phyloP scores from a whole-genome alignment of 2,113 vertebrate genomes.

The Regulus satrapa region DNA sequence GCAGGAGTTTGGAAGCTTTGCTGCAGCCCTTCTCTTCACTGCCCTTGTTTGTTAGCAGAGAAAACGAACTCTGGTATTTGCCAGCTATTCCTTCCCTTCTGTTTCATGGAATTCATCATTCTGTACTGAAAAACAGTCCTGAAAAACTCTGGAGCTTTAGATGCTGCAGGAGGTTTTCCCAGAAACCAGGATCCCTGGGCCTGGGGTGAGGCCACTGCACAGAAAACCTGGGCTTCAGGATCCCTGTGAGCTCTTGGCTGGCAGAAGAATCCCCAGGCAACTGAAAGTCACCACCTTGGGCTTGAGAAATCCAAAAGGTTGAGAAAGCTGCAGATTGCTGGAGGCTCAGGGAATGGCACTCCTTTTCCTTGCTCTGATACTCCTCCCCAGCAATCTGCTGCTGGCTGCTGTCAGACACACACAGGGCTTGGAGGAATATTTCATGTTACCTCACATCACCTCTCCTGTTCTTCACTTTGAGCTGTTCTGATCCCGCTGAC shows the following conservation, averaged over 20 bases:
- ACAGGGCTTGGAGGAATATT: background rate
- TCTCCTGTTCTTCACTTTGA: background rate
- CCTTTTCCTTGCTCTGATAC: background rate
- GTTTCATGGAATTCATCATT: background rate
- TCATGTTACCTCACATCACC: background rate
- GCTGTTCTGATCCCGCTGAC: background rate
- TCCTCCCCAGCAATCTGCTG: constrained; percentile 11
- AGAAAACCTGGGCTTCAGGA: background rate
- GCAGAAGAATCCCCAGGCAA: background rate
- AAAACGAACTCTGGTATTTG: background rate
- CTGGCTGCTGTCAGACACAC: background rate
- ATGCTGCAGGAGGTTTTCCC: background rate
- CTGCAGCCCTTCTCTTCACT: background rate
- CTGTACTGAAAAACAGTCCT: background rate
- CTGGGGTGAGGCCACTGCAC: background rate
- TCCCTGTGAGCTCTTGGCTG: background rate
- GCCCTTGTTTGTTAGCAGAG: background rate
- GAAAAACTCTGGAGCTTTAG: background rate
- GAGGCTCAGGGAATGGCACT: background rate
- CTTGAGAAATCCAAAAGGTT: background rate
- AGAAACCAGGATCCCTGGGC: background rate
- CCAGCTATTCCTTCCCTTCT: background rate
- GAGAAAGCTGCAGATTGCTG: background rate
- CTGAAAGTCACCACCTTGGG: background rate
- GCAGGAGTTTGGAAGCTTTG: background rate